phyloP scores from a whole-genome alignment of 2,888 invertebrate species.

The Halocaridina rubra region DNA sequence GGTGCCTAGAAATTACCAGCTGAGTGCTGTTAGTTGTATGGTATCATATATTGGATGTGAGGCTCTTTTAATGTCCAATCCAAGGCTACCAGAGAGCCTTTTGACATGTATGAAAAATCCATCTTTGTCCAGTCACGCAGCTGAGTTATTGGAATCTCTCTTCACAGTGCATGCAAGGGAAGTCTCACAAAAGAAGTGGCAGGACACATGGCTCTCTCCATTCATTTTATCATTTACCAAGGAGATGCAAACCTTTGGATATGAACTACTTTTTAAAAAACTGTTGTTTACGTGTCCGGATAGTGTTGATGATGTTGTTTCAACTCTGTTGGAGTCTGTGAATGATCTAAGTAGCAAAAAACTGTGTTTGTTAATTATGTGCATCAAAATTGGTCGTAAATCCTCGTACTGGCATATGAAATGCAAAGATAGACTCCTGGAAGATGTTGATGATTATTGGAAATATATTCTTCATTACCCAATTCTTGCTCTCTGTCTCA shows the following conservation, averaged over 20 bases:
- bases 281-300: slow-evolving; percentile 34
- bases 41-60: slow-evolving; percentile 42
- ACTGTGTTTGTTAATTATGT: slow-evolving; percentile 52
- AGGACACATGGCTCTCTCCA: slow-evolving; percentile 43
- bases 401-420: slow-evolving; percentile 15
- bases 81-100: slow-evolving; percentile 35
- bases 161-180: slow-evolving; percentile 46
- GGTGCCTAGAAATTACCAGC: slow-evolving; percentile 22
- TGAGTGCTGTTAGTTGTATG: slow-evolving; percentile 55
- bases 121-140: slow-evolving; percentile 38
- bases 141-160: slow-evolving; percentile 50
- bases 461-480: slow-evolving; percentile 40
- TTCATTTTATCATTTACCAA: slow-evolving; percentile 48
- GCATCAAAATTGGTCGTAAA: slow-evolving; percentile 55
- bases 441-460: slow-evolving; percentile 32
- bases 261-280: slow-evolving; percentile 54
- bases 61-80: slow-evolving; percentile 19
- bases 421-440: not conserved
- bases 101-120: slow-evolving; percentile 41
- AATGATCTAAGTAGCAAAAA: slow-evolving; percentile 31
- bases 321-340: slow-evolving; percentile 12
- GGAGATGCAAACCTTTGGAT: slow-evolving; percentile 61
- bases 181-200: slow-evolving; percentile 40
- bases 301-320: slow-evolving; percentile 29
- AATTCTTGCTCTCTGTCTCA: slow-evolving; percentile 34